A percentile compares a stretch with the other conserved stretches of the same genome.
Conservation (phyloP, 2,797 vertebrate genomes). For the Echiichthys vipera region DNA sequence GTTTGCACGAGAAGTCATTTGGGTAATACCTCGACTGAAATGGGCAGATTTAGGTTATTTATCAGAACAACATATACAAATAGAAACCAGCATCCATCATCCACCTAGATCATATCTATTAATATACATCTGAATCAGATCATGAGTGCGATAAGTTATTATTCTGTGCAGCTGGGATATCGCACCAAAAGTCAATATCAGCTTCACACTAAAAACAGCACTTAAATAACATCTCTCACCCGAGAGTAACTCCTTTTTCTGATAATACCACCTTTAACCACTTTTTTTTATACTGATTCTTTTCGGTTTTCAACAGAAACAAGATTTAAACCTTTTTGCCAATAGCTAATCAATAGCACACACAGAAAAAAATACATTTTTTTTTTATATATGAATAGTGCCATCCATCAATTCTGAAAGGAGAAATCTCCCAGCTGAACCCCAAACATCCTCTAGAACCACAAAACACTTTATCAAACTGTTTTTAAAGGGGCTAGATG, state of each 20-base stretch:
- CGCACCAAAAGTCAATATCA: neutral
- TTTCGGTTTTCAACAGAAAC: too few species aligned
- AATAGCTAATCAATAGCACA: too few species aligned
- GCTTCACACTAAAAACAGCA: neutral
- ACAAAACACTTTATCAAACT: neutral
- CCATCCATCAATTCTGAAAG: too few species aligned
- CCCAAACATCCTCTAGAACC: neutral
- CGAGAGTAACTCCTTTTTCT: too few species aligned
- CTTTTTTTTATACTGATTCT: too few species aligned
- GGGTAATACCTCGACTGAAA: neutral
- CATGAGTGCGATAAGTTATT: neutral
- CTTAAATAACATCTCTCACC: neutral
- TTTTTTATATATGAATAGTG: too few species aligned
- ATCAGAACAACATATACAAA: neutral
- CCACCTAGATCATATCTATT: too few species aligned
- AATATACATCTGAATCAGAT: neutral
- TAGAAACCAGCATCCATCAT: neutral
- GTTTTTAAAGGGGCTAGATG: neutral
- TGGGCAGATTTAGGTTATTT: neutral
- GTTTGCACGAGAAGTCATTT: neutral
- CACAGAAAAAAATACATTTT: too few species aligned
- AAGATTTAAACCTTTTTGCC: too few species aligned
- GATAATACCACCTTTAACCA: too few species aligned
- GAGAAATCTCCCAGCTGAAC: too few species aligned
- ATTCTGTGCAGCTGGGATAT: neutral